A percentile compares a stretch with the other conserved stretches of the same genome.
Evolutionary conservation across 1,140 invertebrate species (phyloP).

Genomic region (Phenacoccus solenopsis): DNA sequence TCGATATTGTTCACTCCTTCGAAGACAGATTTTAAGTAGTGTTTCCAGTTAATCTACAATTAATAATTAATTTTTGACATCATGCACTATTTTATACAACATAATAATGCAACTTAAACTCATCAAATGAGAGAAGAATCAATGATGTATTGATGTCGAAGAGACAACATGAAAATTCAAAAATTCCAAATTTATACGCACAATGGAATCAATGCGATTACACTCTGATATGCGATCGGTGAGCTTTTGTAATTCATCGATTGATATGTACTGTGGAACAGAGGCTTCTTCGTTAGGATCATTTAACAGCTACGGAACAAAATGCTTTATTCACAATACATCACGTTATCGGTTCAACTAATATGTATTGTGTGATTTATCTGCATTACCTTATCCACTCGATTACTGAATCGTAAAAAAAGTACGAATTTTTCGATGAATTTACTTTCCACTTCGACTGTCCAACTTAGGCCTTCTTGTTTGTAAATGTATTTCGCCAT

Average conservation of each 20-base stretch:
- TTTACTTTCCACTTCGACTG: neutral
- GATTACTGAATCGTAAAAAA: neutral
- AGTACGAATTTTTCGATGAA: neutral
- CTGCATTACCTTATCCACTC: neutral
- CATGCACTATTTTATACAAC: neutral
- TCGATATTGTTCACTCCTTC: conserved; percentile 23
- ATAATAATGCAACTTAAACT: no score
- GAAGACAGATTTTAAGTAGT: conserved; percentile 25
- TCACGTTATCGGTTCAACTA: no score
- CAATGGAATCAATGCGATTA: neutral
- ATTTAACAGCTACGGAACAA: conserved; percentile 22
- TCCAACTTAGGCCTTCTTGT: neutral
- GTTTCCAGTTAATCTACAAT: conserved; percentile 24
- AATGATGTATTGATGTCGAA: no score
- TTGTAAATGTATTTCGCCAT: neutral
- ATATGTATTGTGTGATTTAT: neutral
- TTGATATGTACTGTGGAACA: conserved; percentile 21
- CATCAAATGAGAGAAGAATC: no score
- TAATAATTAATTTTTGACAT: conserved; percentile 5
- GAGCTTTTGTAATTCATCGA: conserved; percentile 23
- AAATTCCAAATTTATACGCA: conserved; percentile 21
- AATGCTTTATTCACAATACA: neutral
- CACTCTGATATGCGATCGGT: conserved; percentile 20
- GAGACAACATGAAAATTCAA: no score
- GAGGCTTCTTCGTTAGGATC: conserved; percentile 20